Evolutionary conservation across 1,140 invertebrate species (phyloP).

Genomic region (Papilio glaucus): DNA sequence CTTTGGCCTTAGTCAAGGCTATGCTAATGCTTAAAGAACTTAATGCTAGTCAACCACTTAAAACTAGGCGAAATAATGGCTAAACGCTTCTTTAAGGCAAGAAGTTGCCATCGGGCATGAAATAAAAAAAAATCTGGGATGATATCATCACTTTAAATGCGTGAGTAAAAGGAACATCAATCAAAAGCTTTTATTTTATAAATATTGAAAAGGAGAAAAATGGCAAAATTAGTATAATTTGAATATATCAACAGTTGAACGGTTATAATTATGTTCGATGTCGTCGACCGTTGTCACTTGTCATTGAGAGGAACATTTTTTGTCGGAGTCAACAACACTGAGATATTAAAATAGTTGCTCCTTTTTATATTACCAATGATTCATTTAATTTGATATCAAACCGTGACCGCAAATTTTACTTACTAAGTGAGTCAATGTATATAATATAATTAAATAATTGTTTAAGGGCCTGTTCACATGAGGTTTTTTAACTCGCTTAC

Average conservation of each 20-base stretch:
- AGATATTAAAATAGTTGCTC: not conserved
- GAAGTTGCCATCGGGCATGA: not conserved
- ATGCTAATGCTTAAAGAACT: too few relatives aligned
- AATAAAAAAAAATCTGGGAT: not conserved
- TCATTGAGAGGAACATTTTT: slow-evolving; percentile 9
- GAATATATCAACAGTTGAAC: not conserved
- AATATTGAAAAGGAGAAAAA: not conserved
- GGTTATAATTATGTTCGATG: not conserved
- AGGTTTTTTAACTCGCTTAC: too few relatives aligned
- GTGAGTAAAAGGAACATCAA: not conserved
- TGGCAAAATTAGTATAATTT: not conserved
- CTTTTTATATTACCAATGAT: slow-evolving; percentile 6
- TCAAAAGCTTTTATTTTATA: not conserved
- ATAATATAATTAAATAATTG: not conserved
- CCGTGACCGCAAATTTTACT: not conserved
- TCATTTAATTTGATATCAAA: slow-evolving; percentile 1
- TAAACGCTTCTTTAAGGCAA: not conserved
- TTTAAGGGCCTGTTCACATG: too few relatives aligned
- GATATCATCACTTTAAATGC: not conserved
- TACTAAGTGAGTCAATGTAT: not conserved
- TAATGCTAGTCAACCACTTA: too few relatives aligned
- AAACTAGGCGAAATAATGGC: too few relatives aligned
- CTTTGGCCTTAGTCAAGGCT: too few relatives aligned
- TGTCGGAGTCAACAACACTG: slow-evolving; percentile 12
- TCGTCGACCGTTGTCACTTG: slow-evolving; percentile 22